Evolutionary conservation across 2,888 invertebrate species (phyloP), one percentile per base, ranked within the genome.

Genomic region (Nycteola revayana): DNA sequence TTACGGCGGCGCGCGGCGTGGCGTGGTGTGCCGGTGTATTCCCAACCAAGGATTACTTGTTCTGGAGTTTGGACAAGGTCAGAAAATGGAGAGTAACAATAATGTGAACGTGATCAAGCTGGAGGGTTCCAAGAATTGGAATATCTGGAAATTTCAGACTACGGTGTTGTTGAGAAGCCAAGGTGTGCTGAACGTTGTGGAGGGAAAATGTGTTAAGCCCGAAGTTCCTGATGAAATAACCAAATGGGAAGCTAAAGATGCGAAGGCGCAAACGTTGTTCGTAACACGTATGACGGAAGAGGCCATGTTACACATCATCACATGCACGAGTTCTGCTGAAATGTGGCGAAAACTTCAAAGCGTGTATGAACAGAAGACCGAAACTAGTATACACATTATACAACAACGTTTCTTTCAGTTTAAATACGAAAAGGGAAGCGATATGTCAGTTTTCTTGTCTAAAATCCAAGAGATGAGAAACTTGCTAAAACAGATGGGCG

Each of bases 81-180:
- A n/a, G 24, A 9, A 24, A 9, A 24, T 24, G 24, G 24, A 24
- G 24, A 24, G 5, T 9, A 21, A 2, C 9, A 24, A 24, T 45
- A 35, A 36, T 21, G 17, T 25, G 2, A 24, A 3, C 9, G 21
- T 22, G 11, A 20, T 60, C 1, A 59, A 55, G 10, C 31, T 64
- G 25, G 58, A 61, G 34, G 64, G 60, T 0, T 7, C 45, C 0
- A 38, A 6, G 3, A 55, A 64, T 21, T 62, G 58, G 57, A 60
- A 56, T 24, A 28, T 61, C 0, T 61, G 60, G 55, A 60, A 60
- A 28, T 60, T 65, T 6, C 60, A 64, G 38, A 49, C 40, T 0
- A 40, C 11, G 2, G 44, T 66, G 0, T 7, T 52, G 8, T 22
- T 60, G 20, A 3, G 53, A 8, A 43, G 58, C 9, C 44, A 59